These are phyloP conservation scores for Drosophila anceps DNA, from an alignment of 2,888 invertebrate genomes.

Conservation along the genomic window DNA sequence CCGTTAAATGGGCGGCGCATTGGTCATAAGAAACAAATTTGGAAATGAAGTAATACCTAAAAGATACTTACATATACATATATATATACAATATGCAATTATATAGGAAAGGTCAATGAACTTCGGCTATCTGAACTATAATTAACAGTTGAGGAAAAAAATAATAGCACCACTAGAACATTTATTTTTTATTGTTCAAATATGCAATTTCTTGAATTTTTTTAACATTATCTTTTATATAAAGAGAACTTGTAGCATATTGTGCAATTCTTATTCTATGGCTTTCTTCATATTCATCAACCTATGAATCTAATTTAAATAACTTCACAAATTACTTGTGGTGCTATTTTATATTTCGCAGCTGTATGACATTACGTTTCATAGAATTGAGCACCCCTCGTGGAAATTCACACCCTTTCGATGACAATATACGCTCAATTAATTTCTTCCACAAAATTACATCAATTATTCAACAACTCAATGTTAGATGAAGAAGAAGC, in stretches of 20 bases:
- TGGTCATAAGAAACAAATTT: conserved; percentile 26
- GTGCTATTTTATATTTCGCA: not conserved
- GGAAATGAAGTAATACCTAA: conserved; percentile 32
- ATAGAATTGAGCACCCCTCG: conserved; percentile 2
- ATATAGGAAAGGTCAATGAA: not conserved
- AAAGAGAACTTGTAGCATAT: not conserved
- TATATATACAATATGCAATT: not conserved
- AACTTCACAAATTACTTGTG: not conserved
- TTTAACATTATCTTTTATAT: not conserved
- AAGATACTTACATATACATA: not conserved
- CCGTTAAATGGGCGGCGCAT: conserved; percentile 50
- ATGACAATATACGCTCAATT: conserved; percentile 48
- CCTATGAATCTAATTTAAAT: not conserved
- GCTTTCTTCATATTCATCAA: not conserved
- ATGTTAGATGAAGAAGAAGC: not conserved
- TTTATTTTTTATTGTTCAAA: not conserved
- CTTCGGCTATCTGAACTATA: not conserved
- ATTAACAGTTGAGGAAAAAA: not conserved
- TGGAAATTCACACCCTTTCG: conserved; percentile 50
- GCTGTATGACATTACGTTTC: not conserved
- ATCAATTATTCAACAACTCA: conserved; percentile 51
- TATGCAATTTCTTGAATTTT: not conserved
- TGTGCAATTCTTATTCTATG: not conserved
- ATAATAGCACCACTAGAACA: not conserved
- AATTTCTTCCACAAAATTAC: conserved; percentile 74